These are phyloP conservation scores for Crypturellus undulatus DNA, from an alignment of 2,113 vertebrate genomes.

Conservation along the genomic window DNA sequence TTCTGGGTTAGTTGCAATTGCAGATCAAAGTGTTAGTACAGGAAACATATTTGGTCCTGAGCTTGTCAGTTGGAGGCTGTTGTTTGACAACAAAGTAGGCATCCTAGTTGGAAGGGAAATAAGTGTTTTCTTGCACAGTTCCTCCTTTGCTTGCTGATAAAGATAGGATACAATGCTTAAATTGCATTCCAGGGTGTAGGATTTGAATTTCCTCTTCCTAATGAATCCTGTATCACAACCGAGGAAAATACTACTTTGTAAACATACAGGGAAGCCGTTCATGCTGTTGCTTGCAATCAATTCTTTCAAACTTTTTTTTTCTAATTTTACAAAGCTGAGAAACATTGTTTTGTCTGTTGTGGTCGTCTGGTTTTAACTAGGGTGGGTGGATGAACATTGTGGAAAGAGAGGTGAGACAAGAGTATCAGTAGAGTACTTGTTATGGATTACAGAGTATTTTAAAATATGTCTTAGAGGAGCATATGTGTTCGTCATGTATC, in stretches of 20 bases:
- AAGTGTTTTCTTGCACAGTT: neutral
- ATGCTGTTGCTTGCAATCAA: neutral
- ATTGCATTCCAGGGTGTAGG: neutral
- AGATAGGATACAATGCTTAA: neutral
- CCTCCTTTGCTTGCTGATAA: neutral
- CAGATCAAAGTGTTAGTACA: slow-evolving; percentile 72
- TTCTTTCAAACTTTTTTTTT: neutral
- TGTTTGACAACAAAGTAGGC: neutral
- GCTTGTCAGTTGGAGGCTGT: slow-evolving; percentile 30
- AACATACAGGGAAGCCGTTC: neutral
- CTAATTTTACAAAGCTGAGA: neutral
- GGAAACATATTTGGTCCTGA: slow-evolving; percentile 62
- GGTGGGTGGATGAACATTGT: neutral
- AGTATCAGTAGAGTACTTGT: neutral
- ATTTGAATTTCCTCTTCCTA: neutral
- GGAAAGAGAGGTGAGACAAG: neutral
- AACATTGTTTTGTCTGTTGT: neutral
- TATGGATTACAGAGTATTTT: neutral
- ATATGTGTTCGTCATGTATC: neutral
- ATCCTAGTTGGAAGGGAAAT: neutral
- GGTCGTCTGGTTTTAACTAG: neutral
- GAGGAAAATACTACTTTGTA: neutral
- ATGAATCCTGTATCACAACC: neutral
- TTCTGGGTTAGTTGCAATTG: slow-evolving; percentile 71
- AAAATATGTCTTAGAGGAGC: neutral